Base-by-base conservation (phyloP, 1,140 invertebrate species). In the Pseudomyrmex flavicornis region DNA sequence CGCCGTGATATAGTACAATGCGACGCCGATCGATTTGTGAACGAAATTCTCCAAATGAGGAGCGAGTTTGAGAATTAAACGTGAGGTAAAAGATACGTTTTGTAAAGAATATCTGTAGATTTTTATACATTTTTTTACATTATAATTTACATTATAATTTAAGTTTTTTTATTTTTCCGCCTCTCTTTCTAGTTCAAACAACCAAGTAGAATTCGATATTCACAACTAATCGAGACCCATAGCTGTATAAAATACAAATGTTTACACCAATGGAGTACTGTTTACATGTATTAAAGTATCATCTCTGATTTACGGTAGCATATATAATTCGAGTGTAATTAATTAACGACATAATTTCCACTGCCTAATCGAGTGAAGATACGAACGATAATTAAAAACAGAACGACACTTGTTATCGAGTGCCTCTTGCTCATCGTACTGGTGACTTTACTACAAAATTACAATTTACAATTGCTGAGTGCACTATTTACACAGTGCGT, bases 1-100 rank as follows among this genome's bases (percentile, higher is more conserved):
- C 66, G 56, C 54, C 7, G n/a, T 85, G 68, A 85, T 82, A 66
- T 80, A 85, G 3, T 62, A 72, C 44, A 56, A 72, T 59, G 54
- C n/a, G 13, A 72, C 7, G 35, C 5, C 15, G 52, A 17, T 35
- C 65, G 44, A 20, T 46, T 15, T 52, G 9, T 4, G 35, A 56
- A 20, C 20, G n/a, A 15, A 10, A 35, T 35, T 46, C 13, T 54
- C 17, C 48, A 50, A 69, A 13, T 5, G 44, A 70, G 15, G 46
- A 26, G 17, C 17, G 20, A 58, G 15, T 22, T 46, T 10, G 17
- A 68, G 8, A 69, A 20, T 20, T 22, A 22, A 68, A 68, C 46
- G 0, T 2, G 12, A 50, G 13, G 4, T n/a, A 22, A 48, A 22
- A 15, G 2, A 50, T 68, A 46, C 15, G 44, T 48, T 66, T 66